Conservation (phyloP, 2,888 invertebrate genomes). For the Melanotus villosus region DNA sequence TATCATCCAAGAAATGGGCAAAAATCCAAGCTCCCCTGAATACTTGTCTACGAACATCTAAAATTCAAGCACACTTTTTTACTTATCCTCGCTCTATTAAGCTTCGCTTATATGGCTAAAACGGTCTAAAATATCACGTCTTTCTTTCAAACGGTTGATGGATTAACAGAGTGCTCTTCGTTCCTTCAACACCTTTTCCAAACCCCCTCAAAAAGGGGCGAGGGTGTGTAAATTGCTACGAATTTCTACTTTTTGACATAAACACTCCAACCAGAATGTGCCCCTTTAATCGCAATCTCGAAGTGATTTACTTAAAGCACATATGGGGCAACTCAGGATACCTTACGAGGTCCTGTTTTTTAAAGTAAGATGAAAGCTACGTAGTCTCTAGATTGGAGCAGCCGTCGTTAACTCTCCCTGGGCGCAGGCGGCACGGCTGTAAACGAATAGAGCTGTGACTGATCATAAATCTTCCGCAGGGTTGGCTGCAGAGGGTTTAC, state of each 20-base stretch:
- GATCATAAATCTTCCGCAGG: constrained; percentile 46
- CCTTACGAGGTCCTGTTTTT: constrained; percentile 22
- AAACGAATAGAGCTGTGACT: constrained; percentile 48
- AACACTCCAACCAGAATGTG: background rate
- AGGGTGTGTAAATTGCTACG: background rate
- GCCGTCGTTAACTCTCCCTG: constrained; percentile 42
- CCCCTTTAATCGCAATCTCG: background rate
- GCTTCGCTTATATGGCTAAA: background rate
- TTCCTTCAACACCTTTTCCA: background rate
- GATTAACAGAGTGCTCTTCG: background rate
- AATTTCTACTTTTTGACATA: background rate
- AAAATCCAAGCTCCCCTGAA: no score
- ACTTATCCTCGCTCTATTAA: no score
- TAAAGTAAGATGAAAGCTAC: constrained; percentile 30
- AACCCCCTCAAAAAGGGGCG: background rate
- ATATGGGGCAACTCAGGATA: constrained; percentile 18
- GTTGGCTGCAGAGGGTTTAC: constrained; percentile 38
- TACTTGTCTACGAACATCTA: no score
- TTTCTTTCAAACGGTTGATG: background rate
- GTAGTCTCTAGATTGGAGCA: constrained; percentile 39
- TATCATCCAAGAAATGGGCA: no score
- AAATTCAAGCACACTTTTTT: no score
- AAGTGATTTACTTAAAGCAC: constrained; percentile 22
- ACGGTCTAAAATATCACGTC: background rate
- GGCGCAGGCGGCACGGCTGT: constrained; percentile 46